These are phyloP conservation scores for Patiria miniata DNA, from an alignment of 35 echinoderm and acorn worm genomes.

Conservation along the genomic window DNA sequence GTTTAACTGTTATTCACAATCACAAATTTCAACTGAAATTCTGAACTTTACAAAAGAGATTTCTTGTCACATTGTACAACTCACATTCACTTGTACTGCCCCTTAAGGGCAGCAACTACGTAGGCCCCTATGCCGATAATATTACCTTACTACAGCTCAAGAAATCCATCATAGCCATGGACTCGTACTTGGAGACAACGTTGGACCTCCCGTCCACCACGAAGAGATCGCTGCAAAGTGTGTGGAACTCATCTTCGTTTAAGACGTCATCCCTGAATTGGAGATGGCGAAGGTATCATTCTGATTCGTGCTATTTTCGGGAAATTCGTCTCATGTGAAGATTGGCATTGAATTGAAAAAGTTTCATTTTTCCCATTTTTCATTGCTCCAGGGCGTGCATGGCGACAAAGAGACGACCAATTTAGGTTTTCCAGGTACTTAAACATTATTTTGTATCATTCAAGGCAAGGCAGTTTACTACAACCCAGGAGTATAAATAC, in stretches of 20 bases:
- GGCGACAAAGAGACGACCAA: neutral
- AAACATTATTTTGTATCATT: neutral
- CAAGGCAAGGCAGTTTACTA: neutral
- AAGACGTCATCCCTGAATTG: constrained; percentile 26
- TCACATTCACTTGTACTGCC: no score
- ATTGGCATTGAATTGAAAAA: no score
- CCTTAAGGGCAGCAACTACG: neutral
- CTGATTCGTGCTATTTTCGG: neutral
- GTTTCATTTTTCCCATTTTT: no score
- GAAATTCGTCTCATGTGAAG: no score
- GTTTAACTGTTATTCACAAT: no score
- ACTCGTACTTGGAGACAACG: neutral
- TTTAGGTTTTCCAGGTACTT: neutral
- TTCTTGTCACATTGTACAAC: no score
- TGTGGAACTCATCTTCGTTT: constrained; percentile 35
- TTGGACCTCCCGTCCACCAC: neutral
- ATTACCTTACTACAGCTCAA: constrained; percentile 28
- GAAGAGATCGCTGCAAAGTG: constrained; percentile 26
- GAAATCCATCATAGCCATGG: constrained; percentile 12
- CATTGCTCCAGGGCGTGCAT: neutral
- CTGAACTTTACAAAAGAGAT: no score
- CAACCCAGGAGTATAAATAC: no score
- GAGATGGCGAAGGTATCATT: neutral
- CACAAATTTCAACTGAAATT: no score
- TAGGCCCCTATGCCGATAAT: no score